These are phyloP conservation scores for Pangasius larnaudii DNA, from an alignment of 2,797 vertebrate genomes.

Conservation along the genomic window DNA sequence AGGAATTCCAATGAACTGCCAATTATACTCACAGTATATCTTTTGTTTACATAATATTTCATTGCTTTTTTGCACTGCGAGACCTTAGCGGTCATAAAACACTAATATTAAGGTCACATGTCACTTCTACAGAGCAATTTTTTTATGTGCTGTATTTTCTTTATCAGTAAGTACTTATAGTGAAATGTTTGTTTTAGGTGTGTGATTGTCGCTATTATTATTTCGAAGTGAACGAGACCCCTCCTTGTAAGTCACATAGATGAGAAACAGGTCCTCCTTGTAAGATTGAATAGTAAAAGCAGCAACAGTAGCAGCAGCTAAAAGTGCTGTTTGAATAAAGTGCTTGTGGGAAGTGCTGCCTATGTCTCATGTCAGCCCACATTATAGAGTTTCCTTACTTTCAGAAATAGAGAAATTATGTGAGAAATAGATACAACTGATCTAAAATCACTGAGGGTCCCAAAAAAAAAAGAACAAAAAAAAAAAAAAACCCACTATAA, in stretches of 20 bases:
- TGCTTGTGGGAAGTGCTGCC: slow-evolving; percentile 68
- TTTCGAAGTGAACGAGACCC: slow-evolving; percentile 51
- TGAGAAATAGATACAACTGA: background rate
- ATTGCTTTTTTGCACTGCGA: background rate
- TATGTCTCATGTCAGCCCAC: slow-evolving; percentile 25
- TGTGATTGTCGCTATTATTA: slow-evolving; percentile 70
- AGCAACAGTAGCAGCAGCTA: slow-evolving; percentile 64
- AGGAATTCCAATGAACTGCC: slow-evolving; percentile 8
- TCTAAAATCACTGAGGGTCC: background rate
- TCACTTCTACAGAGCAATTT: slow-evolving; percentile 35
- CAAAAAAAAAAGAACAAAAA: background rate
- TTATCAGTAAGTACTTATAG: slow-evolving; percentile 5
- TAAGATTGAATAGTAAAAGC: slow-evolving; percentile 48
- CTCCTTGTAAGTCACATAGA: slow-evolving; percentile 29
- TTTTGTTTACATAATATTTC: background rate
- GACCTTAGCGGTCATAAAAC: background rate
- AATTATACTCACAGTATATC: background rate
- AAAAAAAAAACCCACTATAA: slow-evolving; percentile 10
- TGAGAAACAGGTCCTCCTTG: slow-evolving; percentile 51
- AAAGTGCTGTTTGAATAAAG: slow-evolving; percentile 76
- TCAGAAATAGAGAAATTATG: background rate
- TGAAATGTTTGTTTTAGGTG: slow-evolving; percentile 22
- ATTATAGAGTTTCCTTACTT: slow-evolving; percentile 11
- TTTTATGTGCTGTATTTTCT: slow-evolving; percentile 29
- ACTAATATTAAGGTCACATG: background rate